phyloP scores from a whole-genome alignment of 92 coral and sea anemone genomes.

The Porites evermanni region DNA sequence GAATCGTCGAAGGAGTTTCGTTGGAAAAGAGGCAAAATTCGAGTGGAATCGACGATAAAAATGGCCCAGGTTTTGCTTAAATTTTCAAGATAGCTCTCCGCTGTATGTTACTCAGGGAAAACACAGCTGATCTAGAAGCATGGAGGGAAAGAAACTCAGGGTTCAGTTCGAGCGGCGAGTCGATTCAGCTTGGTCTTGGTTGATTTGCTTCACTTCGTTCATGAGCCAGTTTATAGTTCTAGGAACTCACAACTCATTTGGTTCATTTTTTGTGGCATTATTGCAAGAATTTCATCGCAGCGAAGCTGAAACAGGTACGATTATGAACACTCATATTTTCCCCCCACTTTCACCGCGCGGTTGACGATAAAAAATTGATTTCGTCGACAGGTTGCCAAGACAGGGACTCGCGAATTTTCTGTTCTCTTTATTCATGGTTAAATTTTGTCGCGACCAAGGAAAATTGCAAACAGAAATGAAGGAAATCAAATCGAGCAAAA shows the following conservation, averaged over 20 bases:
- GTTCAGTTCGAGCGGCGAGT: slow-evolving; percentile 49
- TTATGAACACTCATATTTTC: background rate
- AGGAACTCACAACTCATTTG: slow-evolving; percentile 80
- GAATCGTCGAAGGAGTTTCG: slow-evolving; percentile 23
- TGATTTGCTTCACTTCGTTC: slow-evolving; percentile 71
- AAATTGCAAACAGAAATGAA: background rate
- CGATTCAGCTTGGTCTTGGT: slow-evolving; percentile 81
- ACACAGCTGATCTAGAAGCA: slow-evolving; percentile 24
- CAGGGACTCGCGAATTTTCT: slow-evolving; percentile 14
- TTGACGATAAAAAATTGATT: slow-evolving; percentile 30
- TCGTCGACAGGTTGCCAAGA: slow-evolving; percentile 22
- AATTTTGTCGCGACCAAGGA: background rate
- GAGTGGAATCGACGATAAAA: slow-evolving; percentile 28
- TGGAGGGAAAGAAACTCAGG: slow-evolving; percentile 45
- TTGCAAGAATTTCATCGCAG: slow-evolving; percentile 77
- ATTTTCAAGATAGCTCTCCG: slow-evolving; percentile 4
- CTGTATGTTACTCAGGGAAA: slow-evolving; percentile 4
- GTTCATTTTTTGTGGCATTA: slow-evolving; percentile 83
- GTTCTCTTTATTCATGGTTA: background rate
- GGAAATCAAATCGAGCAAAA: slow-evolving; percentile 8
- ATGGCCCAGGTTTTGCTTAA: background rate
- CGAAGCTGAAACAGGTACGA: slow-evolving; percentile 87
- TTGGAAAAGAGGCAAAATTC: slow-evolving; percentile 36
- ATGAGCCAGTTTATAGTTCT: slow-evolving; percentile 67
- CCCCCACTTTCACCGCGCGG: slow-evolving; percentile 9